phyloP scores from a whole-genome alignment of 2,797 vertebrate genomes.

The Xerus rutilus region DNA sequence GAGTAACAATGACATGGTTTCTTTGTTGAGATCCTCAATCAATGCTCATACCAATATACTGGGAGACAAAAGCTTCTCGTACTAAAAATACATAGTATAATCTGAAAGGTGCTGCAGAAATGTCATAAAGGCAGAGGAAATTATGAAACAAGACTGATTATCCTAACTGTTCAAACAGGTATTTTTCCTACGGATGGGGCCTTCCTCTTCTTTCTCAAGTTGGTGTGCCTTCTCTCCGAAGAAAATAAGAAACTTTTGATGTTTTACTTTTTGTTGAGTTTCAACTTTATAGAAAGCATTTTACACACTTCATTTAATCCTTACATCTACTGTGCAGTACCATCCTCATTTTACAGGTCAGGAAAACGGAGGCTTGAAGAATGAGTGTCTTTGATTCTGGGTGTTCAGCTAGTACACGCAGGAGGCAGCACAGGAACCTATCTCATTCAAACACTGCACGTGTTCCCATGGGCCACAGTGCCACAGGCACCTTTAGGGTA shows the following conservation, averaged over 20 bases:
- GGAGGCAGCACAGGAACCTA: background rate
- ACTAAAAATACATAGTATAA: constrained; percentile 3
- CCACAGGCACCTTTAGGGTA: background rate
- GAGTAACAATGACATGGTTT: constrained; percentile 47
- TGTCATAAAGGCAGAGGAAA: constrained; percentile 11
- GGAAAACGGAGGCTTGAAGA: background rate
- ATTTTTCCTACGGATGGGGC: background rate
- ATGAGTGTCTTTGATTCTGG: background rate
- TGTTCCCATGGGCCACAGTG: background rate
- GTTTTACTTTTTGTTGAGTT: background rate
- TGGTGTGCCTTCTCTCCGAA: constrained; percentile 2
- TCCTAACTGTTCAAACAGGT: background rate
- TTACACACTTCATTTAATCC: background rate
- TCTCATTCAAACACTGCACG: background rate
- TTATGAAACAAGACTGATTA: background rate
- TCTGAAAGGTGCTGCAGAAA: background rate
- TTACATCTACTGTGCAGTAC: background rate
- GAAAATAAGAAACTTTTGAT: background rate
- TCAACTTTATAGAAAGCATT: background rate
- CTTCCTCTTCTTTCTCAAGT: background rate
- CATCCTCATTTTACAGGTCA: background rate
- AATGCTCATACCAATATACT: background rate
- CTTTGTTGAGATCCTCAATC: constrained; percentile 6
- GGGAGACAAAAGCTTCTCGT: background rate
- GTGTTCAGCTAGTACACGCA: background rate